Percentiles rank a stretch among this genome's conserved stretches.
Evolutionary conservation across 2,113 vertebrate genomes (phyloP).

Genomic region (Ctenomys sociabilis): DNA sequence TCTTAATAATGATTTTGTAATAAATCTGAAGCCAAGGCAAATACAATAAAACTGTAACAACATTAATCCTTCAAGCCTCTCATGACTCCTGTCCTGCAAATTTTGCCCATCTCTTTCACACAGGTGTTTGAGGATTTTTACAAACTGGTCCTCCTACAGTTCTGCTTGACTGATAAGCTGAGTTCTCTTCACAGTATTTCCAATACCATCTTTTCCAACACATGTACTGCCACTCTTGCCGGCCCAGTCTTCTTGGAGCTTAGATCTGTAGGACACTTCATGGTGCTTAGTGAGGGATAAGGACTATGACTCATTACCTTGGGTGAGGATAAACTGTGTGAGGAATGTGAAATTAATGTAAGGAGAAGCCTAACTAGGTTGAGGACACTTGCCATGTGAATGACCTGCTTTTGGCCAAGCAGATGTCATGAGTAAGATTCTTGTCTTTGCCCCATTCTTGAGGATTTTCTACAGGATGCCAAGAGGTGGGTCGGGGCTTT

Average conservation of each 20-base stretch:
- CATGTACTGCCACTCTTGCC: background rate
- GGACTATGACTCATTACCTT: background rate
- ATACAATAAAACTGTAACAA: background rate
- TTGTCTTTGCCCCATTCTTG: rapidly evolving
- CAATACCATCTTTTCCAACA: background rate
- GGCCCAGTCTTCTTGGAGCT: background rate
- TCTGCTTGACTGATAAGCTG: background rate
- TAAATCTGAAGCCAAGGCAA: background rate
- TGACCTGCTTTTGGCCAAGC: background rate
- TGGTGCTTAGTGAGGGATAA: too few species aligned
- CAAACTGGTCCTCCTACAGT: background rate
- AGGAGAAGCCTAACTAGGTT: background rate
- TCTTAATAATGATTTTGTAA: background rate
- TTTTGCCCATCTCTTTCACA: background rate
- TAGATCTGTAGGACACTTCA: background rate
- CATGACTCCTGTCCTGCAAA: background rate
- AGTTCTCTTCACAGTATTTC: background rate
- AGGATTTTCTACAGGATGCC: background rate
- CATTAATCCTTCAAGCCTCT: background rate
- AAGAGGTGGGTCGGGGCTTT: background rate
- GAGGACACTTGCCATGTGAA: background rate
- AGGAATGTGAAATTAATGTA: background rate
- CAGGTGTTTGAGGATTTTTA: background rate
- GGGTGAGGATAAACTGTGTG: background rate
- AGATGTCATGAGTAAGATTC: background rate